Conservation (phyloP, 2,797 vertebrate genomes). For the Pristis pectinata region DNA sequence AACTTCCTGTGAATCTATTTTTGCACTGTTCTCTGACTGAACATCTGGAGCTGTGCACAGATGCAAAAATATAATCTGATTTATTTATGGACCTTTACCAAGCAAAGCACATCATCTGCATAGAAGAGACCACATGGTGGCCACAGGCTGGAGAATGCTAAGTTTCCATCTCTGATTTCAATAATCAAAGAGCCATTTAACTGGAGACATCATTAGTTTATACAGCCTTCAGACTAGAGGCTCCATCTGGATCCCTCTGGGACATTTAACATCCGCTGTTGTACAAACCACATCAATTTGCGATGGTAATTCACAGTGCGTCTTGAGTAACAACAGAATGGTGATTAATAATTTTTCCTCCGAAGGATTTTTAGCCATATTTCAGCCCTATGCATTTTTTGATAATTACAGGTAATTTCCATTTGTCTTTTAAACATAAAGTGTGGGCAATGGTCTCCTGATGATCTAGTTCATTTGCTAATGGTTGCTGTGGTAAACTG, state of each 20-base stretch:
- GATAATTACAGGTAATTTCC: background rate
- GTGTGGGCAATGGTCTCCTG: background rate
- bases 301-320: background rate
- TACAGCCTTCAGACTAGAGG: background rate
- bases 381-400: background rate
- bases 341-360: background rate
- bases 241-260: background rate
- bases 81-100: background rate
- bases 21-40: background rate
- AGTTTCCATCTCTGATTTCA: background rate
- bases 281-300: background rate
- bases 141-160: background rate
- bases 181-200: background rate
- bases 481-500: too few relatives aligned
- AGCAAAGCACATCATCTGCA: background rate
- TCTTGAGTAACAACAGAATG: background rate
- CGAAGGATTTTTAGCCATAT: background rate
- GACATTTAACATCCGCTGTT: background rate
- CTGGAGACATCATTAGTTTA: background rate
- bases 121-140: too few relatives aligned
- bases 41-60: background rate
- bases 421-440: background rate
- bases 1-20: too few relatives aligned
- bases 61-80: background rate
- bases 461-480: background rate